Percentiles rank a stretch among this genome's conserved stretches.
Evolutionary conservation across 2,797 vertebrate genomes (phyloP).

Genomic region (Phaenicophaeus curvirostris): DNA sequence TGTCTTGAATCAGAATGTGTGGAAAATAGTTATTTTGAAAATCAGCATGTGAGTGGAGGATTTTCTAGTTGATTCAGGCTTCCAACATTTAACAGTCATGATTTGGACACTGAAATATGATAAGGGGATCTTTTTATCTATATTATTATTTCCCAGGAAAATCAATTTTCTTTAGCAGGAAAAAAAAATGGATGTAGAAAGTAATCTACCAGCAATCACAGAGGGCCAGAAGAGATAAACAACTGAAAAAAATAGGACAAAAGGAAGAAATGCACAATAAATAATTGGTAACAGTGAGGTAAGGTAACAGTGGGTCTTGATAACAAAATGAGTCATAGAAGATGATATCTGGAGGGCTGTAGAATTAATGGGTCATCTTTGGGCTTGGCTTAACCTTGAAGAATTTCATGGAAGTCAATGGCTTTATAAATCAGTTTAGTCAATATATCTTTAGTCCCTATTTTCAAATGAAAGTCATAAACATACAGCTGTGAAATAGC

Average conservation of each 20-base stretch:
- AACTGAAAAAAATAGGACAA: not conserved
- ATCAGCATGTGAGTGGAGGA: not conserved
- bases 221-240: not conserved
- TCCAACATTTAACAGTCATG: not conserved
- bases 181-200: not conserved
- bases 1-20: not conserved
- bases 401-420: not conserved
- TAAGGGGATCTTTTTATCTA: not conserved
- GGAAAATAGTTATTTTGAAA: not conserved
- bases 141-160: not conserved
- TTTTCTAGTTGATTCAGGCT: not conserved
- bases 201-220: not conserved
- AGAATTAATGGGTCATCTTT: not conserved
- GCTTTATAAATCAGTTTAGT: not conserved
- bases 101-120: not conserved
- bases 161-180: not conserved
- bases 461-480: not conserved
- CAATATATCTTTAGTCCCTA: not conserved
- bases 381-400: not conserved
- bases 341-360: not conserved
- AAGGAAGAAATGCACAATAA: not conserved
- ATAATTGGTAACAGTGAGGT: not conserved
- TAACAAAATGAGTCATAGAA: not conserved
- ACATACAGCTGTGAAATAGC: not conserved
- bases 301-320: not conserved